Conservation (phyloP, 1,140 invertebrate species). For the Lasaia peninsularis region DNA sequence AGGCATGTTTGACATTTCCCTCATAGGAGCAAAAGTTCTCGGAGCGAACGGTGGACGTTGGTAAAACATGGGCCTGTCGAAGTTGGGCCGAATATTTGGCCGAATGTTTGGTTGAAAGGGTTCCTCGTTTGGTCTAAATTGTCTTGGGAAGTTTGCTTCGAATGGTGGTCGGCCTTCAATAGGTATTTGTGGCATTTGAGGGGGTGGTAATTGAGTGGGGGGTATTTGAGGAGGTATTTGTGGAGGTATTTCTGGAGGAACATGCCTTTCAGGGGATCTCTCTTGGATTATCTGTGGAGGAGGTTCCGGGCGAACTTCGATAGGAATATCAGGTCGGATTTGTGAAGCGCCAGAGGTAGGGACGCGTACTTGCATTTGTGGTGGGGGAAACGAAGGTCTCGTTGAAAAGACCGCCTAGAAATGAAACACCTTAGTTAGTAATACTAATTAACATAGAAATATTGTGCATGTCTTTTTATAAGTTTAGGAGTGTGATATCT, state of each 20-base stretch:
- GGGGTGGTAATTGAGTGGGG: constrained; percentile 20
- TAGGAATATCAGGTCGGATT: constrained; percentile 18
- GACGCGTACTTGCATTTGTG: constrained; percentile 30
- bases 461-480: no score
- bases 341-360: constrained; percentile 17
- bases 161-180: constrained; percentile 16
- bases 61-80: constrained; percentile 41
- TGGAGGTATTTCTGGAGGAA: constrained; percentile 19
- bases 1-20: constrained; percentile 42
- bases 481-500: no score
- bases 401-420: constrained; percentile 53
- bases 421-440: constrained; percentile 1
- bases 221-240: constrained; percentile 13
- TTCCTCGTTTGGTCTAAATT: constrained; percentile 34
- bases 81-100: constrained; percentile 33
- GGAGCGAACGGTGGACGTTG: constrained; percentile 29
- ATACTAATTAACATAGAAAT: no score
- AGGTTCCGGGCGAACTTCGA: constrained; percentile 8
- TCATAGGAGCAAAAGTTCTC: constrained; percentile 28
- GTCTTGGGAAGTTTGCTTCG: constrained; percentile 33
- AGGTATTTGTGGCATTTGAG: constrained; percentile 3
- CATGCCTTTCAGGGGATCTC: constrained; percentile 1
- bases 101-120: constrained; percentile 16
- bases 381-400: constrained; percentile 44
- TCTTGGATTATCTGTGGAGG: constrained; percentile 28